A percentile compares a stretch with the other conserved stretches of the same genome.
These are phyloP conservation scores for Phaenicophaeus curvirostris DNA, from an alignment of 2,797 vertebrate genomes.

Conservation along the genomic window DNA sequence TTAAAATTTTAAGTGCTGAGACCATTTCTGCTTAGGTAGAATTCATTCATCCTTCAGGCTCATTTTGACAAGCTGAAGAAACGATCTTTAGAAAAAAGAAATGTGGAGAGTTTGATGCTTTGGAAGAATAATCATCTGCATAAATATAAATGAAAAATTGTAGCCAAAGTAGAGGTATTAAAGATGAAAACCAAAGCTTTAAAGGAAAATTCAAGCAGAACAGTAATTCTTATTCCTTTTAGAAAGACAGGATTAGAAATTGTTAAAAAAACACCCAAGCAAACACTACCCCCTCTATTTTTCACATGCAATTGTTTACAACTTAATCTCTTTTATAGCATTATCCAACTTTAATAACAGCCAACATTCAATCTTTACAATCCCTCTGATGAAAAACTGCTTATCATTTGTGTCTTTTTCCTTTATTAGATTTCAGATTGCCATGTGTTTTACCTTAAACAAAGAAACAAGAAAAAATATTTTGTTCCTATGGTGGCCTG, in stretches of 20 bases:
- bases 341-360: conserved; percentile 5
- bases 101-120: neutral
- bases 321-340: conserved; percentile 10
- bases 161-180: neutral
- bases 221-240: neutral
- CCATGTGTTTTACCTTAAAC: neutral
- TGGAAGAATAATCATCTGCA: neutral
- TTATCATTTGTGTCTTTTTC: neutral
- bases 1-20: neutral
- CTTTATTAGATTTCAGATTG: neutral
- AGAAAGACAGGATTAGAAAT: neutral
- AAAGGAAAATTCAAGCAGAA: neutral
- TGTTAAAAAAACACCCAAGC: rapidly evolving
- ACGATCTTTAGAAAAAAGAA: neutral
- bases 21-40: neutral
- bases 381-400: conserved; percentile 2
- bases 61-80: neutral
- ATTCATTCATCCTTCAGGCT: neutral
- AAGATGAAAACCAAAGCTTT: neutral
- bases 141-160: neutral
- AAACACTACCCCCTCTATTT: neutral
- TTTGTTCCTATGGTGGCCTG: neutral
- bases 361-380: neutral
- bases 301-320: neutral
- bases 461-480: neutral